These are phyloP conservation scores for Orchesella cincta DNA, from an alignment of 1,140 invertebrate species.

Conservation along the genomic window DNA sequence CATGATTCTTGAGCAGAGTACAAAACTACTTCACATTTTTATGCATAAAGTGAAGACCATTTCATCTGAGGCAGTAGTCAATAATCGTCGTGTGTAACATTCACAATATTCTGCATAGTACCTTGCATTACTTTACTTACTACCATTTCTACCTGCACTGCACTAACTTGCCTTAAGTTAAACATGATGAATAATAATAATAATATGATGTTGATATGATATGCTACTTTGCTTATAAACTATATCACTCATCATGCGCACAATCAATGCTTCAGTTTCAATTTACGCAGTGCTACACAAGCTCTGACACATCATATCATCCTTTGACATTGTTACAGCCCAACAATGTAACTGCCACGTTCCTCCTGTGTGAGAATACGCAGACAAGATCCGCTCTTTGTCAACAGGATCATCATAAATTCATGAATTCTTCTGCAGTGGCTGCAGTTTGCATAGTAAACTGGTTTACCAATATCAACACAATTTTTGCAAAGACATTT, in stretches of 20 bases:
- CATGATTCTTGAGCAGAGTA: background rate
- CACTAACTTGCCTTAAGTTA: conserved; percentile 16
- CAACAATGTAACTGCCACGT: too few relatives aligned
- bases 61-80: background rate
- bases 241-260: background rate
- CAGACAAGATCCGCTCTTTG: background rate
- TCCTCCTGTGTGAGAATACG: too few relatives aligned
- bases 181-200: background rate
- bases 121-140: background rate
- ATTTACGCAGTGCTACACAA: background rate
- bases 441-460: background rate
- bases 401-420: background rate
- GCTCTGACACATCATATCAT: background rate
- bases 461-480: background rate
- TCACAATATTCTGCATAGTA: background rate
- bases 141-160: background rate
- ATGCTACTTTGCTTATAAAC: background rate
- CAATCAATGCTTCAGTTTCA: background rate
- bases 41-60: background rate
- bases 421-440: background rate
- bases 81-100: background rate
- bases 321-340: background rate
- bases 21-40: background rate
- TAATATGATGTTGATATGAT: background rate
- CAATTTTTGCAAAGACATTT: background rate